A percentile compares a stretch with the other conserved stretches of the same genome.
These are phyloP conservation scores for Lasiurus cinereus DNA, from an alignment of 2,113 vertebrate species.

Conservation along the genomic window DNA sequence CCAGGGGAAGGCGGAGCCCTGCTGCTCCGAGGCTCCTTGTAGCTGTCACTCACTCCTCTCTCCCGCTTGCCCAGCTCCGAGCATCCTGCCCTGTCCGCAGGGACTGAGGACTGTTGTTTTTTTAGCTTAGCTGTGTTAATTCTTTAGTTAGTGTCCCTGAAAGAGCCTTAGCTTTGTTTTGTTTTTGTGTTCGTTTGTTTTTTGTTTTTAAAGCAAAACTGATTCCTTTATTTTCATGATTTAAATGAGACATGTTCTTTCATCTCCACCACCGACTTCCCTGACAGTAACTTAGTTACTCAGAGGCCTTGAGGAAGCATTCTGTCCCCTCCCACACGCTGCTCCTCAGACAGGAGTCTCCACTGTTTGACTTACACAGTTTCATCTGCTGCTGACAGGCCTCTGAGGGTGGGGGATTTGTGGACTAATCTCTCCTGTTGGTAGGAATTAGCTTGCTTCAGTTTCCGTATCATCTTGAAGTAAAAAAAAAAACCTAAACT, in stretches of 20 bases:
- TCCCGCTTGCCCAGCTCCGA: background rate
- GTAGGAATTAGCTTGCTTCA: background rate
- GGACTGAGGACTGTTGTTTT: background rate
- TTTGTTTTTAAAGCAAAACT: background rate
- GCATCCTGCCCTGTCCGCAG: background rate
- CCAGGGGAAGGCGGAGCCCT: background rate
- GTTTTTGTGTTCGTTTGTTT: too few relatives aligned
- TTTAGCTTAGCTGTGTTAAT: background rate
- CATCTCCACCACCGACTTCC: background rate
- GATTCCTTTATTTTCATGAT: background rate
- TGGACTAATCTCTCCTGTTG: background rate
- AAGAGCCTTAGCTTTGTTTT: background rate
- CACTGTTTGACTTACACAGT: background rate
- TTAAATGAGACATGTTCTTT: background rate
- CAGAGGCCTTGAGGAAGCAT: background rate
- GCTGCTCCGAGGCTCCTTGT: background rate
- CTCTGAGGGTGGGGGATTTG: background rate
- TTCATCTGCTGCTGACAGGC: background rate
- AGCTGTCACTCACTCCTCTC: background rate
- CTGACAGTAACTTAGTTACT: background rate
- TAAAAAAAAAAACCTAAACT: background rate
- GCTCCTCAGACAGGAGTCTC: background rate
- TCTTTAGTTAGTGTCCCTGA: background rate
- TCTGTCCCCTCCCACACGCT: too few relatives aligned
- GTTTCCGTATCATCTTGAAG: background rate